Evolutionary conservation across 2,888 invertebrate genomes (phyloP), one percentile per base, ranked within the genome.

Genomic region (Microctonus brassicae): DNA sequence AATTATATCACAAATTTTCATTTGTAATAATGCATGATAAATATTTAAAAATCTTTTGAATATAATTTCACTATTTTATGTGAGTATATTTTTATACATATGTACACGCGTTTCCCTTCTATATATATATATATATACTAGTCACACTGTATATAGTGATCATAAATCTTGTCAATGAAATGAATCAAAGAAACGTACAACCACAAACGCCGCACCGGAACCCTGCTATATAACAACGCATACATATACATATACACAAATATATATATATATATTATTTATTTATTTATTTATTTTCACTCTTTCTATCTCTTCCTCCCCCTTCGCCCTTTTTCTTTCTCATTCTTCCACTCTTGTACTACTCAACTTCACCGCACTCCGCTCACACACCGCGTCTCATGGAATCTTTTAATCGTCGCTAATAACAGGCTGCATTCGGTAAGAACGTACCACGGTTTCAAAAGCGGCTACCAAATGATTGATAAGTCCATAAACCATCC

Each of bases 341-440:
- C 69, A 47, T 39, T 36, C 29, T 73, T 76, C 64, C 33, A 20
- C 61, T 71, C 73, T 9, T 57, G 29, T 57, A n/a, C 53, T 69
- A 34, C 22, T 42, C 39, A 52, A 52, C 61, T 61, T 53, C 67
- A 53, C 77, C 20, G 10, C 20, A 9, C 33, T n/a, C 7, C 34
- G 17, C 34, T 33, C 57, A 3, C 13, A 39, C 13, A n/a, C 34
- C 47, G 57, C 70, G 64, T 71, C 71, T 66, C 55, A 69, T 80
- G 83, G 84, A 87, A 86, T 87, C 83, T 84, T 86, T 86, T 86
- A 85, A 87, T 86, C 86, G 84, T 81, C 76, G 80, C 82, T 86
- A 86, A 87, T 87, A 86, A 86, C 81, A 86, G 86, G 81, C 77
- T 81, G 75, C 79, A 79, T 77, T 47, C 75, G 73, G 78, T 79